Evolutionary conservation across 1,140 invertebrate genomes (phyloP).

Genomic region (Cyphomyrmex costatus): DNA sequence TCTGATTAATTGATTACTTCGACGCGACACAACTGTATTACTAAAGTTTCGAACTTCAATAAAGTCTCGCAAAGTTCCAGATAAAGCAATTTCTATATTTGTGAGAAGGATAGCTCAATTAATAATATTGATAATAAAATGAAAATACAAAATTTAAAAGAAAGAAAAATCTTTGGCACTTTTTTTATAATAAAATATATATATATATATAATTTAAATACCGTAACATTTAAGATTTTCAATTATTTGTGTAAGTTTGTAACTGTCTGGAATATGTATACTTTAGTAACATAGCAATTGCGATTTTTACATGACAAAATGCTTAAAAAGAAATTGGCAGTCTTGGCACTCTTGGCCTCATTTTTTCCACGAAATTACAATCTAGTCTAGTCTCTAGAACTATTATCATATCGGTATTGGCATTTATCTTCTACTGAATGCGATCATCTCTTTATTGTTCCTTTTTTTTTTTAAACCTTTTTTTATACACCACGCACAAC

Average conservation of each 20-base stretch:
- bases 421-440: conserved; percentile 37
- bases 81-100: conserved; percentile 7
- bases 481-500: no score
- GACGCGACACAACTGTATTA: conserved; percentile 11
- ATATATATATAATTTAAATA: background rate
- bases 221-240: background rate
- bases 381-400: background rate
- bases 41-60: conserved; percentile 13
- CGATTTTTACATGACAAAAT: background rate
- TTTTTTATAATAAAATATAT: background rate
- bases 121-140: conserved; percentile 18
- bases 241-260: background rate
- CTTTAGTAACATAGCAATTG: no score
- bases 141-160: background rate
- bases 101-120: background rate
- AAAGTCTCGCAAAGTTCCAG: background rate
- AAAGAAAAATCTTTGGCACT: background rate
- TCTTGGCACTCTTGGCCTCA: background rate
- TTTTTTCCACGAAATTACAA: background rate
- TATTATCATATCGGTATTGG: background rate
- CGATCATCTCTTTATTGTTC: conserved; percentile 53
- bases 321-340: conserved; percentile 8
- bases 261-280: background rate
- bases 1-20: conserved; percentile 10
- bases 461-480: background rate